Conservation (phyloP, 2,888 invertebrate species). For the Microplitis deprimator region DNA sequence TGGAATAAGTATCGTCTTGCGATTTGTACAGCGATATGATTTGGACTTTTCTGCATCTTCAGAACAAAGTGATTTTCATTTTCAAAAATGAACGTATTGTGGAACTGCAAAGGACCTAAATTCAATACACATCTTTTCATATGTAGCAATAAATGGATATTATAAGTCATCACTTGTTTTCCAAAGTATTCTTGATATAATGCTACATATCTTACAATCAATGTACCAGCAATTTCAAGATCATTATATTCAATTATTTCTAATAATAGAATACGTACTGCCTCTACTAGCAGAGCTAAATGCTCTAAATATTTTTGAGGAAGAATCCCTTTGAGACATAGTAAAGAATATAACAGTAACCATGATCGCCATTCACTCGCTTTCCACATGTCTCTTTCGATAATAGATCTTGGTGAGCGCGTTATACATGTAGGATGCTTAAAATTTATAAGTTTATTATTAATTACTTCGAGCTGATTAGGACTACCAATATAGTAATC, state of each 20-base stretch:
- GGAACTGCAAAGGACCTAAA: slow-evolving; percentile 34
- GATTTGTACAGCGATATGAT: slow-evolving; percentile 20
- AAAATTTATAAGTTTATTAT: slow-evolving; percentile 31
- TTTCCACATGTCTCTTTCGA: slow-evolving; percentile 31
- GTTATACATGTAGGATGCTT: slow-evolving; percentile 34
- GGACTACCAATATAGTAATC: slow-evolving; percentile 40
- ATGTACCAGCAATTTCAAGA: slow-evolving; percentile 2
- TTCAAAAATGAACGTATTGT: slow-evolving; percentile 13
- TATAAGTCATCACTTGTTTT: slow-evolving; percentile 33
- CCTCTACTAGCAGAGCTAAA: slow-evolving; percentile 20
- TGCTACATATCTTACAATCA: slow-evolving; percentile 26
- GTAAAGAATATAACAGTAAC: slow-evolving; percentile 36
- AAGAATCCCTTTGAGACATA: slow-evolving; percentile 36
- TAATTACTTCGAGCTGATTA: slow-evolving; percentile 23
- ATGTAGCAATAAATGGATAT: slow-evolving; percentile 37
- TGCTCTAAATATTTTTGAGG: slow-evolving; percentile 33
- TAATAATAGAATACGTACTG: slow-evolving; percentile 26
- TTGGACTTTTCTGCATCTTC: slow-evolving; percentile 22
- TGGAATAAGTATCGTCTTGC: slow-evolving; percentile 21
- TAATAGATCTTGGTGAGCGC: slow-evolving; percentile 20
- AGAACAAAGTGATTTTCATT: slow-evolving; percentile 26
- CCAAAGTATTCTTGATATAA: slow-evolving; percentile 24
- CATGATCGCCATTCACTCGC: slow-evolving; percentile 38
- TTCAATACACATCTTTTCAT: slow-evolving; percentile 27
- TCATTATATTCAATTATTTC: background rate